Base-by-base conservation (phyloP, 2,888 invertebrate genomes). In the Epsilonema sp. region DNA sequence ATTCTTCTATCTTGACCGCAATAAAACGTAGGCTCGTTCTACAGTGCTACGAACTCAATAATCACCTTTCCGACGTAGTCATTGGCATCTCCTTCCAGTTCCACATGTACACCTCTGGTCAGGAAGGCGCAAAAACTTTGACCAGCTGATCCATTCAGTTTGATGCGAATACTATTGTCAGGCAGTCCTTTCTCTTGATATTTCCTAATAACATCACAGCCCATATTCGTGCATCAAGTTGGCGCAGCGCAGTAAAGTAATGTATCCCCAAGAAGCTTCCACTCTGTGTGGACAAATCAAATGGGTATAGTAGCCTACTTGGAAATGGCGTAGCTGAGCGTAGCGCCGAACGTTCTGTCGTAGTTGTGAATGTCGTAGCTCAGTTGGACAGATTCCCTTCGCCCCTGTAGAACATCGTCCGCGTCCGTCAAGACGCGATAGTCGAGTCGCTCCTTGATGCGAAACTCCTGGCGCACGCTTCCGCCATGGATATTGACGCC, bases 61-160 rank as follows among this genome's bases (percentile, higher is more conserved):
- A 16, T 3, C 52, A 76, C 76, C 70, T 80, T 80, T 70, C 89
- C 92, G 52, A 97, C 94, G 66, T 97, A 97, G 67, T 97, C 97
- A 64, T 97, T 97, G 26, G 92, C 79, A 69, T 97, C 97, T 39
- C 97, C 97, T 67, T 87, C 89, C 20, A 97, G 71, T 0, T 79
- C 82, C 2, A 90, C 81, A 46, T 78, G 78, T 47, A 94, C 76
- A 23, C 97, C 97, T 54, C 78, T 80, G 0, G 82, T 79, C 58
- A 97, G 72, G 73, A 97, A 97, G 4, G 94, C 94, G 66, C 94
- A 86, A 73, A 97, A 97, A 64, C 92, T 94, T 73, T 97, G 97
- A 13, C 97, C 97, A 11, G 92, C 97, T 2, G 90, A 87, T 19
- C 97, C 97, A 41, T 71, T 78, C 54, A 94, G 71, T 37, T 75